phyloP scores from a whole-genome alignment of 2,113 vertebrate genomes.

The Struthidea cinerea region DNA sequence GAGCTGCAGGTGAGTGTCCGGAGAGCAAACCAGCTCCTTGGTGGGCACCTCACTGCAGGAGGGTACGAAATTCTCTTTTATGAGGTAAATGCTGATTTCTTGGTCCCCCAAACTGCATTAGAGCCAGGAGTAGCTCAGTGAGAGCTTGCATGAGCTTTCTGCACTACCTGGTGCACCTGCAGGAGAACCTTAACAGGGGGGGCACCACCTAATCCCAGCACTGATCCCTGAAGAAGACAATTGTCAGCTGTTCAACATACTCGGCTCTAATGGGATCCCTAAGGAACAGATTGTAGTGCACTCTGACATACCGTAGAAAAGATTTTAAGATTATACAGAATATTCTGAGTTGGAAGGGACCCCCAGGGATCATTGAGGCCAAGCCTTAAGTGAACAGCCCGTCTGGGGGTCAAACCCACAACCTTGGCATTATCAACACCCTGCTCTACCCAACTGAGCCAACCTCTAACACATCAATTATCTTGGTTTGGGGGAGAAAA shows the following conservation, averaged over 20 bases:
- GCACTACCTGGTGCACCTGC: neutral
- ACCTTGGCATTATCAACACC: neutral
- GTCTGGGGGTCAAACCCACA: neutral
- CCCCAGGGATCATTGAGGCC: neutral
- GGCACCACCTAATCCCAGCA: neutral
- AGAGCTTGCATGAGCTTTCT: neutral
- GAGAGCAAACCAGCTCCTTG: neutral
- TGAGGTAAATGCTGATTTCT: neutral
- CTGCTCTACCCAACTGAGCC: neutral
- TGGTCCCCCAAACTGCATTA: neutral
- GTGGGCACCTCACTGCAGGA: neutral
- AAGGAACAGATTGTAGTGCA: neutral
- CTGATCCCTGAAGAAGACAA: neutral
- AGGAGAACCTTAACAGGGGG: neutral
- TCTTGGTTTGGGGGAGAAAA: neutral
- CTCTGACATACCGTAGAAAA: neutral
- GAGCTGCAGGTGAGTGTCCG: slow-evolving; percentile 86
- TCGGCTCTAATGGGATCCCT: neutral
- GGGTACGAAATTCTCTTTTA: accelerated
- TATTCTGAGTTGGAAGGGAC: neutral
- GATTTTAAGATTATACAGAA: neutral
- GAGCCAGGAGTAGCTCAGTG: neutral
- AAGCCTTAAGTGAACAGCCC: neutral
- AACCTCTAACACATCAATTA: neutral
- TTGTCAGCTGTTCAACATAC: neutral